Evolutionary conservation across 2,113 vertebrate genomes (phyloP).

Genomic region (Elephas maximus): DNA sequence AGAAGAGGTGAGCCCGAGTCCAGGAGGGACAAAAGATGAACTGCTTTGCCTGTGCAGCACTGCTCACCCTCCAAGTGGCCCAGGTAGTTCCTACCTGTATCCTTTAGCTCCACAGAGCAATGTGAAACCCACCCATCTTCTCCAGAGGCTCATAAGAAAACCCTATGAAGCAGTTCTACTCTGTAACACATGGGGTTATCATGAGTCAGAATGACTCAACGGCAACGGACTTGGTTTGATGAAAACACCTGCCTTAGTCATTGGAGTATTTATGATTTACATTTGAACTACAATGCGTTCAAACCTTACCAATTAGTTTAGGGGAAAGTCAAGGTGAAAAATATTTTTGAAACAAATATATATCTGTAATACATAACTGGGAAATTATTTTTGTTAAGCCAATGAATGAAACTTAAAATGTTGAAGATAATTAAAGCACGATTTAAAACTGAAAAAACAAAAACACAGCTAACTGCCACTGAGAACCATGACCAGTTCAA

Average conservation of each 20-base stretch:
- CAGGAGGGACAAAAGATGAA: not conserved
- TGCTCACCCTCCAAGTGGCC: not conserved
- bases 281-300: not conserved
- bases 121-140: not conserved
- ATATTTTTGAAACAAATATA: not conserved
- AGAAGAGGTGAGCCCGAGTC: not conserved
- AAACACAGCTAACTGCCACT: not conserved
- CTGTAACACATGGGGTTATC: too few relatives aligned
- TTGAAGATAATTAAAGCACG: not conserved
- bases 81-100: not conserved
- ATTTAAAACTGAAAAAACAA: not conserved
- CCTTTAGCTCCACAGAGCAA: not conserved
- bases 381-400: not conserved
- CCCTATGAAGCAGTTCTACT: too few relatives aligned
- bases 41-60: not conserved
- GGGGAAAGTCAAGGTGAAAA: not conserved
- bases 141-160: not conserved
- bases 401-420: not conserved
- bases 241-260: rapidly evolving
- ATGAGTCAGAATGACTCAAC: too few relatives aligned
- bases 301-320: not conserved
- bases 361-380: not conserved
- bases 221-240: too few relatives aligned
- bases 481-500: rapidly evolving
- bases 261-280: rapidly evolving